A percentile compares a stretch with the other conserved stretches of the same genome.
These are phyloP conservation scores for Ceryle rudis DNA, from an alignment of 2,797 vertebrate species.

Conservation along the genomic window DNA sequence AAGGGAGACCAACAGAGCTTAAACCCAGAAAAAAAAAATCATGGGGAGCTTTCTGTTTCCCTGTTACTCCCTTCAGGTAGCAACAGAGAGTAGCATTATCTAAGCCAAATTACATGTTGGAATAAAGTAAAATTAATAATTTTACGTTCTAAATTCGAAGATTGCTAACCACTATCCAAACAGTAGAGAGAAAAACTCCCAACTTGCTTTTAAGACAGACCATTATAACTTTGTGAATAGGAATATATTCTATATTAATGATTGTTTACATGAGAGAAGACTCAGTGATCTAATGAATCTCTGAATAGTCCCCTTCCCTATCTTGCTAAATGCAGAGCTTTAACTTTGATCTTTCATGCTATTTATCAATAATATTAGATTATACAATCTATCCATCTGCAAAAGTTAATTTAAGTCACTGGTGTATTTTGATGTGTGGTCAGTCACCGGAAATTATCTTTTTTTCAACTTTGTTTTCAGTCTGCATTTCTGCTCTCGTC, in stretches of 20 bases:
- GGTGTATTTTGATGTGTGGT: neutral
- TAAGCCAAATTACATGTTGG: neutral
- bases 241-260: neutral
- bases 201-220: neutral
- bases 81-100: neutral
- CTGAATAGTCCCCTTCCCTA: neutral
- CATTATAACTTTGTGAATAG: neutral
- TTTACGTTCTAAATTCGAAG: neutral
- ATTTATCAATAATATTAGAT: neutral
- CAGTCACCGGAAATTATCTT: neutral
- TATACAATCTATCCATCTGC: neutral
- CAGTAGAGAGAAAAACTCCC: neutral
- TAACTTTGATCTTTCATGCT: neutral
- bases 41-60: neutral
- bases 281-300: neutral
- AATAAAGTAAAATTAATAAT: neutral
- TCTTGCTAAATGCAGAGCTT: neutral
- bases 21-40: neutral
- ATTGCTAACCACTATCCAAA: neutral
- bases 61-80: neutral
- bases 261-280: neutral
- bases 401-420: neutral
- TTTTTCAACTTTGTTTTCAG: neutral
- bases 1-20: neutral
- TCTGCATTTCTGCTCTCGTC: neutral